Evolutionary conservation across 2,113 vertebrate species (phyloP).

Genomic region (Aldabrachelys gigantea): DNA sequence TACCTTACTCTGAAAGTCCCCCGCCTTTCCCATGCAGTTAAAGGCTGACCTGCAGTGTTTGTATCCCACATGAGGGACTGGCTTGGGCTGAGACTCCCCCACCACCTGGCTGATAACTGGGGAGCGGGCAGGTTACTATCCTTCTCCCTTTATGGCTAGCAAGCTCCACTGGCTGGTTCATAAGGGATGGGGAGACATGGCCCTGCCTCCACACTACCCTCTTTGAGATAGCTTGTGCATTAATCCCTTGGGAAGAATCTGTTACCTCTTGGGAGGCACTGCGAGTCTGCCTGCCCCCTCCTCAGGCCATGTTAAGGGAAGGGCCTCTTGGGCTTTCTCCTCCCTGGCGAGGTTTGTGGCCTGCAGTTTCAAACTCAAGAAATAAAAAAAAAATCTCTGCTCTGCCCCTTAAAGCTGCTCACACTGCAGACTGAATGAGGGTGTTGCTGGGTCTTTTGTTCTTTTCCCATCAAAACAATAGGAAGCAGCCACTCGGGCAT

Average conservation of each 20-base stretch:
- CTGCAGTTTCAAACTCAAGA: neutral
- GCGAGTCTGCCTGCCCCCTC: neutral
- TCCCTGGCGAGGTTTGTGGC: accelerated
- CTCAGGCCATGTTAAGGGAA: neutral
- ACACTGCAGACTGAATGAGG: neutral
- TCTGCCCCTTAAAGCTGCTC: neutral
- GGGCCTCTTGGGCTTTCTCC: neutral
- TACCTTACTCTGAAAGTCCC: neutral
- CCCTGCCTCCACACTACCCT: neutral
- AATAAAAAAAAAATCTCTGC: neutral
- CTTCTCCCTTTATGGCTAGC: neutral
- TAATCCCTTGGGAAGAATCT: neutral
- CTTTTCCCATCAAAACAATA: neutral
- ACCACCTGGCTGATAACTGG: neutral
- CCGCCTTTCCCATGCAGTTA: neutral
- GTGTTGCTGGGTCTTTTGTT: neutral
- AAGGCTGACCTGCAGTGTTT: neutral
- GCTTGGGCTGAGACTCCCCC: neutral
- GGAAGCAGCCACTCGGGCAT: neutral
- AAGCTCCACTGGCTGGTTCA: no score
- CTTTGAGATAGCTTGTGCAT: neutral
- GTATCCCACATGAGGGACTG: neutral
- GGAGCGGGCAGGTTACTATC: neutral
- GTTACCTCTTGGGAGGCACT: neutral
- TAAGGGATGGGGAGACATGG: neutral